Conservation (phyloP, 2,797 vertebrate genomes). For the Pangasius djambal region DNA sequence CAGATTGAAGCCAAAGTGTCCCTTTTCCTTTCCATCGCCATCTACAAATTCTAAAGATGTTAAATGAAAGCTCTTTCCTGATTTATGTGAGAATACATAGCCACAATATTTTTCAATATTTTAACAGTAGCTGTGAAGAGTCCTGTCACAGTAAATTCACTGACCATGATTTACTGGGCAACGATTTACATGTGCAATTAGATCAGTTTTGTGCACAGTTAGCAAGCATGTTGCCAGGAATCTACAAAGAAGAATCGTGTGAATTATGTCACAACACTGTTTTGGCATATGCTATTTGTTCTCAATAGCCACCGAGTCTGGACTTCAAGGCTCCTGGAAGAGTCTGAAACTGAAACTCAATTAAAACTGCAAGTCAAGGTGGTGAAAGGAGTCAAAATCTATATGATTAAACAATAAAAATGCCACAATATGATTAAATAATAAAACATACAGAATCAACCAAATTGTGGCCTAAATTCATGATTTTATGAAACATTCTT, state of each 20-base stretch:
- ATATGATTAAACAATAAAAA: too few species aligned
- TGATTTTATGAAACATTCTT: background rate
- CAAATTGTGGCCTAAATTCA: background rate
- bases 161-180: background rate
- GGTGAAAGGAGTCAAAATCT: background rate
- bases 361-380: background rate
- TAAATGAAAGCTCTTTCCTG: background rate
- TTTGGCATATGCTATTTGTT: background rate
- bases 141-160: background rate
- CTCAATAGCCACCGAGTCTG: background rate
- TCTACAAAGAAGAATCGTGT: background rate
- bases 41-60: background rate
- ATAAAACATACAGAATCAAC: background rate
- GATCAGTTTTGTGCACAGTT: background rate
- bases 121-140: background rate
- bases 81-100: background rate
- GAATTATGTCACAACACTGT: background rate
- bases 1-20: background rate
- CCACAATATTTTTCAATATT: background rate
- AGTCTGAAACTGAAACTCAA: background rate
- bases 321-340: background rate
- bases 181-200: background rate
- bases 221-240: background rate
- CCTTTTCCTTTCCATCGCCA: background rate
- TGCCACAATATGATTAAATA: background rate